A percentile compares a stretch with the other conserved stretches of the same genome.
phyloP scores from a whole-genome alignment of 2,113 vertebrate species.

The Fukomys damarensis region DNA sequence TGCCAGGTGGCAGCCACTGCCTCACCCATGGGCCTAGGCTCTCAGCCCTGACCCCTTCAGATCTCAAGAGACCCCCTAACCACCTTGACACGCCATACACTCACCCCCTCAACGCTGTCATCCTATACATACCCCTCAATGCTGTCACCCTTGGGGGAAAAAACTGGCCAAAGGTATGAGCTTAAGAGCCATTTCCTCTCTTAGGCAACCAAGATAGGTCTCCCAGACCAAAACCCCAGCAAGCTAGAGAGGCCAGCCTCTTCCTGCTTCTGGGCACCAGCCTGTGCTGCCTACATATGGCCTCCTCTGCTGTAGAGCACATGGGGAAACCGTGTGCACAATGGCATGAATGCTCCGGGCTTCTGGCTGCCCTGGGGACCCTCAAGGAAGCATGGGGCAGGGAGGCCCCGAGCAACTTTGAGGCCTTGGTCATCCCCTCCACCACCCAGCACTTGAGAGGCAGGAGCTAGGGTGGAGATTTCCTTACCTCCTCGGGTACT shows the following conservation, averaged over 20 bases:
- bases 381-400: not conserved
- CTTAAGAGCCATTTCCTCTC: not conserved
- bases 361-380: not conserved
- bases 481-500: not conserved
- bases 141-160: fast-evolving
- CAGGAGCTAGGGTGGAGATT: too few relatives aligned
- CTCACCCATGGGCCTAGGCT: not conserved
- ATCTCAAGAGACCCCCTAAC: not conserved
- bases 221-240: not conserved
- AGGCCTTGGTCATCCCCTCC: not conserved
- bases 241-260: not conserved
- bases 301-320: not conserved
- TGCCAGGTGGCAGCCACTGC: not conserved
- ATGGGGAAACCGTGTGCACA: slow-evolving; percentile 6
- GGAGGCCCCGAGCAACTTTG: not conserved
- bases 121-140: not conserved
- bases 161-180: not conserved
- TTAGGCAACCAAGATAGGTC: not conserved
- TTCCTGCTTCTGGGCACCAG: not conserved
- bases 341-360: not conserved
- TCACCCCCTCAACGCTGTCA: too few relatives aligned
- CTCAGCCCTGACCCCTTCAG: not conserved
- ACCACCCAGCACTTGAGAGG: not conserved
- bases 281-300: not conserved
- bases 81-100: too few relatives aligned